Conservation (phyloP, 2,888 invertebrate species). For the Steinernema scapterisci region DNA sequence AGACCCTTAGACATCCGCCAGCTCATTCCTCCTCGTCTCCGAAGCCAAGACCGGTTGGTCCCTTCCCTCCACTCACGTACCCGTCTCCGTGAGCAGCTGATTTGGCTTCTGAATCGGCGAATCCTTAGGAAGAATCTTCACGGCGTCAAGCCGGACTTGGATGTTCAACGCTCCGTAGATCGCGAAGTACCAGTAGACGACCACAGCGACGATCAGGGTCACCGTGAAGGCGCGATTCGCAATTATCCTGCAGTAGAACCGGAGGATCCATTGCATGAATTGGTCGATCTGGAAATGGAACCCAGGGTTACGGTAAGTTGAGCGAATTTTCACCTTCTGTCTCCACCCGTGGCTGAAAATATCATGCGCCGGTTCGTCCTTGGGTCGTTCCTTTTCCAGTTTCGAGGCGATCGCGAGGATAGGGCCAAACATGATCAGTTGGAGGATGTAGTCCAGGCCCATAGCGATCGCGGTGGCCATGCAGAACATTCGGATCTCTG, state of each 20-base stretch:
- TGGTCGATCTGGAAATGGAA: slow-evolving; percentile 46
- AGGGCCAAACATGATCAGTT: slow-evolving; percentile 63
- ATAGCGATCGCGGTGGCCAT: slow-evolving; percentile 65
- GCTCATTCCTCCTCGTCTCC: too few relatives aligned
- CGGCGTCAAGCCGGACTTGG: slow-evolving; percentile 54
- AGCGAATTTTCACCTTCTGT: slow-evolving; percentile 38
- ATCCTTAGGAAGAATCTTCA: slow-evolving; percentile 62
- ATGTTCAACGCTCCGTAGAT: slow-evolving; percentile 45
- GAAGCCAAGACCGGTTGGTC: too few relatives aligned
- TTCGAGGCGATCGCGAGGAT: slow-evolving; percentile 57
- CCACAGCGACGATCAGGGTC: slow-evolving; percentile 36
- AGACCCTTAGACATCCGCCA: too few relatives aligned
- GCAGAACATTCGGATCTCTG: slow-evolving; percentile 66
- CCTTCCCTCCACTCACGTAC: too few relatives aligned
- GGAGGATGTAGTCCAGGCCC: slow-evolving; percentile 59
- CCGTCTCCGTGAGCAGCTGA: slow-evolving; percentile 52
- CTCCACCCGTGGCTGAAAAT: slow-evolving; percentile 45
- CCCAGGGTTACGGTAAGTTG: too few relatives aligned
- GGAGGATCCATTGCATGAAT: slow-evolving; percentile 46
- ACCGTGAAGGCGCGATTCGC: slow-evolving; percentile 51
- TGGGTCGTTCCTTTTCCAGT: slow-evolving; percentile 45
- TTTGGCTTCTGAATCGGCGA: slow-evolving; percentile 64
- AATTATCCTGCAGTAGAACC: slow-evolving; percentile 52
- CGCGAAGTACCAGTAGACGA: slow-evolving; percentile 56
- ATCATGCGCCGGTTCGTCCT: slow-evolving; percentile 3